phyloP scores from a whole-genome alignment of 2,797 vertebrate genomes.

The Muscicapa striata region DNA sequence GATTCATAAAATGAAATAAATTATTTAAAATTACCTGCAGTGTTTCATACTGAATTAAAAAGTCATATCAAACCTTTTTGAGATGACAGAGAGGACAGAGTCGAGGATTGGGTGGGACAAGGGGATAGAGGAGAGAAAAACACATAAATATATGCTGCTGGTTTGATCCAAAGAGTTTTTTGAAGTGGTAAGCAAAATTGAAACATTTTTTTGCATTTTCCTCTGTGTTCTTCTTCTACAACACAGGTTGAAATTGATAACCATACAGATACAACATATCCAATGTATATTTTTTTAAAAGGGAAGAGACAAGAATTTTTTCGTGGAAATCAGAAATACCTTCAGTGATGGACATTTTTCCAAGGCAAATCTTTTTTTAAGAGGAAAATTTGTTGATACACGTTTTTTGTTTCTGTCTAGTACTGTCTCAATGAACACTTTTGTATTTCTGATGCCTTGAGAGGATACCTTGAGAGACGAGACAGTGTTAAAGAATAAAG shows the following conservation, averaged over 20 bases:
- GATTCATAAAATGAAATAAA: neutral
- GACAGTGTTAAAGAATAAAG: too few species aligned
- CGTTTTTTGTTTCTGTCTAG: neutral
- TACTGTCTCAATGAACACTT: neutral
- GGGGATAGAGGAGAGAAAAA: neutral
- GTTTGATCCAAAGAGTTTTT: neutral
- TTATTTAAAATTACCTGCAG: neutral
- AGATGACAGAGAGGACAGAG: neutral
- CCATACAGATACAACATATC: rapidly evolving
- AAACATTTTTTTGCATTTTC: neutral
- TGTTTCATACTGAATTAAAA: neutral
- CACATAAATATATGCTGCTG: neutral
- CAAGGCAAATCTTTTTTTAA: neutral
- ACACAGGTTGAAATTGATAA: neutral
- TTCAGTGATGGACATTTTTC: neutral
- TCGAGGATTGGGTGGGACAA: rapidly evolving
- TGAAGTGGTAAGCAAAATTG: neutral
- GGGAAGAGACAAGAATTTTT: neutral
- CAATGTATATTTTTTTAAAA: neutral
- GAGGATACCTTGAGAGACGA: too few species aligned
- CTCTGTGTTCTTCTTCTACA: neutral
- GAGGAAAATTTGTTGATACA: neutral
- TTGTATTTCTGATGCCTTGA: neutral
- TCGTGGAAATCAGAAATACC: neutral
- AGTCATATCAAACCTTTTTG: neutral